phyloP scores from a whole-genome alignment of 2,113 vertebrate genomes.

The Motacilla alba region DNA sequence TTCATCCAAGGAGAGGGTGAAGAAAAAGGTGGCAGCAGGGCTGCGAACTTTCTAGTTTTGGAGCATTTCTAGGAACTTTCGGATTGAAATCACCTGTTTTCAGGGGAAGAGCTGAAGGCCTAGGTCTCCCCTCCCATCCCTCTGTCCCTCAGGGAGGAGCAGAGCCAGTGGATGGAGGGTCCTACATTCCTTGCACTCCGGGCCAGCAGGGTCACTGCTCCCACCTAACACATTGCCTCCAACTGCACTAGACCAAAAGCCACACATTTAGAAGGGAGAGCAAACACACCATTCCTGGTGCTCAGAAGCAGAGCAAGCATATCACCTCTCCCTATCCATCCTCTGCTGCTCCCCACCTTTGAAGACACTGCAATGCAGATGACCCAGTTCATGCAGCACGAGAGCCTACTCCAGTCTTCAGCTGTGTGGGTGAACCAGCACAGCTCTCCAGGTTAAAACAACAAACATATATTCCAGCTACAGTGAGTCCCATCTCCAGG shows the following conservation, averaged over 20 bases:
- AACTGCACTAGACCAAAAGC: accelerated
- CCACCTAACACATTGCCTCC: neutral
- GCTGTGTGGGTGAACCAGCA: neutral
- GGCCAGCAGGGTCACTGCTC: neutral
- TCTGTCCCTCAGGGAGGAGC: neutral
- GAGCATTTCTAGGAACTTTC: neutral
- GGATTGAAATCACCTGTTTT: neutral
- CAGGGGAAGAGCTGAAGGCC: neutral
- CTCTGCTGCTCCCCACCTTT: neutral
- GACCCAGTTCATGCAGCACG: neutral
- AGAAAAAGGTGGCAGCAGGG: neutral
- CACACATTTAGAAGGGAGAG: neutral
- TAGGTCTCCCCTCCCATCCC: neutral
- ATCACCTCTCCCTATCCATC: neutral
- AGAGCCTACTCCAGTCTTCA: neutral
- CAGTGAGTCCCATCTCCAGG: accelerated
- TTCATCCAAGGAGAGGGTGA: neutral
- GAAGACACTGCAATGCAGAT: neutral
- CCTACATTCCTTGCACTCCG: neutral
- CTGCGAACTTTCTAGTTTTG: neutral
- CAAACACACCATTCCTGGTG: neutral
- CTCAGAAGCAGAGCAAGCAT: neutral
- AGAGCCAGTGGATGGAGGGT: neutral
- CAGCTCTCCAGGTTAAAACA: neutral
- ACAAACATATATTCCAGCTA: neutral